phyloP scores from a whole-genome alignment of 2,113 vertebrate genomes.

The Phoenicopterus ruber region DNA sequence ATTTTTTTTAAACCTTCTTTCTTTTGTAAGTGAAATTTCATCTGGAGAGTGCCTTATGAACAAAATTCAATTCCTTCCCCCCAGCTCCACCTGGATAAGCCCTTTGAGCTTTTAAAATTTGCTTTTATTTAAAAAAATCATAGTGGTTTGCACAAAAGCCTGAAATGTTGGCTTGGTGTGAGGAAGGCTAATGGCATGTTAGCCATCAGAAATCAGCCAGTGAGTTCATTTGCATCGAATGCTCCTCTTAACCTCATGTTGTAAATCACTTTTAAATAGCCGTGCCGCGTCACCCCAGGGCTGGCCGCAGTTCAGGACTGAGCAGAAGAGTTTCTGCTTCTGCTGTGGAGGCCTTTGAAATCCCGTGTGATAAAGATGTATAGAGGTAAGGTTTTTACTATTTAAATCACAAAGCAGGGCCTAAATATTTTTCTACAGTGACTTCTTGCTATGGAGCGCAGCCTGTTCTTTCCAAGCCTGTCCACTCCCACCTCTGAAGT shows the following conservation, averaged over 20 bases:
- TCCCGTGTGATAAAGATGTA: neutral
- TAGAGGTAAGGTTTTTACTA: neutral
- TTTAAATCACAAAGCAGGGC: neutral
- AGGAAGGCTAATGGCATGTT: constrained; percentile 28
- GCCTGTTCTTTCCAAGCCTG: neutral
- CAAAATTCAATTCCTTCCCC: neutral
- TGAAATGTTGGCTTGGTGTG: neutral
- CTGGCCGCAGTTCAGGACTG: constrained; percentile 15
- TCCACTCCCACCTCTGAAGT: neutral
- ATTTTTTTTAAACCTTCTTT: neutral
- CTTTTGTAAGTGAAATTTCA: constrained; percentile 45
- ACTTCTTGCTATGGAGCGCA: neutral
- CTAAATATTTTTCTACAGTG: neutral
- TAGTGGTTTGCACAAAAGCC: constrained; percentile 14
- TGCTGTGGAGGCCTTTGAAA: neutral
- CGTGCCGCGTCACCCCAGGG: neutral
- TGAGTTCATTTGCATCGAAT: constrained; percentile 47
- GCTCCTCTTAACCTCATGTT: constrained; percentile 39
- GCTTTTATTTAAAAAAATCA: neutral
- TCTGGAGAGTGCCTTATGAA: neutral
- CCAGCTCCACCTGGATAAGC: neutral
- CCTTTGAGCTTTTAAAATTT: neutral
- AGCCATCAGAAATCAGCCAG: constrained; percentile 39
- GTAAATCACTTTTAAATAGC: constrained; percentile 60
- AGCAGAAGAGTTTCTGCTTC: neutral